phyloP scores from a whole-genome alignment of 2,797 vertebrate genomes.

The Bucorvus abyssinicus region DNA sequence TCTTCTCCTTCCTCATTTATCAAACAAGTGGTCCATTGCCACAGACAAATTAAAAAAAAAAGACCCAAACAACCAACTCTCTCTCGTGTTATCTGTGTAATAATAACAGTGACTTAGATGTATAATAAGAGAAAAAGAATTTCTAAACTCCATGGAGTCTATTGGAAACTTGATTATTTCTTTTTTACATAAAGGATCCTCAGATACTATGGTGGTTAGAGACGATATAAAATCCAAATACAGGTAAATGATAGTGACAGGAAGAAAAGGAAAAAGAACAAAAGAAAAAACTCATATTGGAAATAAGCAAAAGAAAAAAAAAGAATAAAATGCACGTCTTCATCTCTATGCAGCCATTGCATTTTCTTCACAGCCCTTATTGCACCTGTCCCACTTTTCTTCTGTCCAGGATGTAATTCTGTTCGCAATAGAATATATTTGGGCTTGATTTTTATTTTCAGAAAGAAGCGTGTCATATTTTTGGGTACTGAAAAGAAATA shows the following conservation, averaged over 20 bases:
- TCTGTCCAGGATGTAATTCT: not conserved
- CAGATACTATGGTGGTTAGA: not conserved
- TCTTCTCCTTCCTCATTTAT: not conserved
- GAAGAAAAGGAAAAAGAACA: not conserved
- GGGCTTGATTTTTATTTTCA: not conserved
- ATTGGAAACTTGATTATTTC: not conserved
- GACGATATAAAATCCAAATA: not conserved
- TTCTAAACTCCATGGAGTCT: not conserved
- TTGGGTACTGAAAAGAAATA: not conserved
- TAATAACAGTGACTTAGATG: not conserved
- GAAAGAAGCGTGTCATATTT: not conserved
- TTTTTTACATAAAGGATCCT: not conserved
- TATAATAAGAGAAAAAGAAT: not conserved
- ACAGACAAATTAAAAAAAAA: not conserved
- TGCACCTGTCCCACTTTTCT: not conserved
- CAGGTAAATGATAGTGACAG: not conserved
- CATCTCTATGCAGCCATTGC: not conserved
- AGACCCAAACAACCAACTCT: not conserved
- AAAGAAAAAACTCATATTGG: not conserved
- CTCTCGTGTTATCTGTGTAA: not conserved
- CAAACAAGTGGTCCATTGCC: not conserved
- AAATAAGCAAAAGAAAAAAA: not conserved
- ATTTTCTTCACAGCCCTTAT: not conserved
- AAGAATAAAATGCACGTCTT: not conserved
- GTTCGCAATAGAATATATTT: not conserved